Base-by-base conservation (phyloP, 2,797 vertebrate species). In the Amniataba percoides region DNA sequence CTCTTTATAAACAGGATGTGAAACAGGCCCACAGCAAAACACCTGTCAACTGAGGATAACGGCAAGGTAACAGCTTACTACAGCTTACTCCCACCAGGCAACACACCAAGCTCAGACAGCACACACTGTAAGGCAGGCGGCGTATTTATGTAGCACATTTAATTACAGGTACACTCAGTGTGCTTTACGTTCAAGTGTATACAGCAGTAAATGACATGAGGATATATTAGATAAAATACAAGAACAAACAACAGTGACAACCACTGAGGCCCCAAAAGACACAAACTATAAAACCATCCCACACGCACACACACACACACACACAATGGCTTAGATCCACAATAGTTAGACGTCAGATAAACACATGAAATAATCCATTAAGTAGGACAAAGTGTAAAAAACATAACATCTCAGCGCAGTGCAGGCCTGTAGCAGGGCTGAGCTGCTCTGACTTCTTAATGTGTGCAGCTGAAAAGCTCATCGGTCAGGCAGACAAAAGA, bases 51-150 rank as follows among this genome's bases (percentile, higher is more conserved):
- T 18, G 60, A 69, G 63, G 63, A 34, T 53, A 72, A 77, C 69
- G 53, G 60, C 60, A 11, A 59, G 64, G 40, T 68, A 69, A 71
- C 46, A 58, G 62, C 78, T 74, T 58, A 66, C 70, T 71, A 46
- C 64, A 79, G 71, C 69, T 80, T n/a, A 80, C 69, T 67, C 83
- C 75, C 80, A 71, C 71, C 7, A 59, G 56, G 56, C 58, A 52
- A 62, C 49, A 55, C 19, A 71, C 13, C 42, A 27, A 67, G 45
- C 61, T 25, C 71, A 66, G 52, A n/a, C 62, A 63, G 64, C 58
- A 61, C 31, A 19, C 14, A 7, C 21, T 65, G 53, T 51, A n/a
- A 57, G 51, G 45, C 13, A 63, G 45, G n/a, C 18, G 1, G 62
- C 34, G 36, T 40, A 51, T 39, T 67, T 49, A 70, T 59, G 25